phyloP scores from a whole-genome alignment of 2,797 vertebrate species.

The Carapus acus region DNA sequence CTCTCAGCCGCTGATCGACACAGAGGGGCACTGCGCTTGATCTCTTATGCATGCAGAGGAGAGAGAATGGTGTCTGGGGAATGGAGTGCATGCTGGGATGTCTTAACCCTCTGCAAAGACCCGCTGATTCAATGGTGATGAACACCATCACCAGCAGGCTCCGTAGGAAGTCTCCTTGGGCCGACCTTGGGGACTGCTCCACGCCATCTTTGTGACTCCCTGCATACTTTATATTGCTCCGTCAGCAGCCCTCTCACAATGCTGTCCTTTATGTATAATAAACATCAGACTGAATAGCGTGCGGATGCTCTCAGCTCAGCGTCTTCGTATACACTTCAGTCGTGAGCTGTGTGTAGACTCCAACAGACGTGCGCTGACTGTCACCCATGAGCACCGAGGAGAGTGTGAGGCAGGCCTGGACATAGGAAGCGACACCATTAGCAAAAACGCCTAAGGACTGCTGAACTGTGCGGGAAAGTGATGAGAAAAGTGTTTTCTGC shows the following conservation, averaged over 20 bases:
- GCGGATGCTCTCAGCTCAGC: slow-evolving; percentile 24
- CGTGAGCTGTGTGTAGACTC: slow-evolving; percentile 6
- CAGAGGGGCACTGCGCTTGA: slow-evolving; percentile 53
- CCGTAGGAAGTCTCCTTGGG: slow-evolving; percentile 39
- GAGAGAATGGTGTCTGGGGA: slow-evolving; percentile 55
- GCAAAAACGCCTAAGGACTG: slow-evolving; percentile 38
- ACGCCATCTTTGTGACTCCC: slow-evolving; percentile 14
- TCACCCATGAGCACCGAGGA: too few relatives aligned
- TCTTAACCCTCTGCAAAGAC: slow-evolving; percentile 59
- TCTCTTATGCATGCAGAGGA: slow-evolving; percentile 65
- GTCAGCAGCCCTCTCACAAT: not conserved
- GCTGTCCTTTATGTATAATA: slow-evolving; percentile 17
- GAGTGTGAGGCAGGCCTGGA: slow-evolving; percentile 24
- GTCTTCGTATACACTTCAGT: not conserved
- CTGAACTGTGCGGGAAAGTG: slow-evolving; percentile 46
- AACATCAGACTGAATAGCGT: slow-evolving; percentile 5
- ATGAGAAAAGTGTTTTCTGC: slow-evolving; percentile 49
- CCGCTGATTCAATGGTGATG: slow-evolving; percentile 57
- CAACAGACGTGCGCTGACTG: too few relatives aligned
- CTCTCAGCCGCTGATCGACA: slow-evolving; percentile 51
- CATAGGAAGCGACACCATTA: slow-evolving; percentile 37
- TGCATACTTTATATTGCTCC: slow-evolving; percentile 17
- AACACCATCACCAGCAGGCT: slow-evolving; percentile 36
- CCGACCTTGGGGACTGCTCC: slow-evolving; percentile 41
- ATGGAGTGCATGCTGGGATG: slow-evolving; percentile 56